Evolutionary conservation across 64 coral and sea anemone genomes (phyloP).

Genomic region (Actinia equina): DNA sequence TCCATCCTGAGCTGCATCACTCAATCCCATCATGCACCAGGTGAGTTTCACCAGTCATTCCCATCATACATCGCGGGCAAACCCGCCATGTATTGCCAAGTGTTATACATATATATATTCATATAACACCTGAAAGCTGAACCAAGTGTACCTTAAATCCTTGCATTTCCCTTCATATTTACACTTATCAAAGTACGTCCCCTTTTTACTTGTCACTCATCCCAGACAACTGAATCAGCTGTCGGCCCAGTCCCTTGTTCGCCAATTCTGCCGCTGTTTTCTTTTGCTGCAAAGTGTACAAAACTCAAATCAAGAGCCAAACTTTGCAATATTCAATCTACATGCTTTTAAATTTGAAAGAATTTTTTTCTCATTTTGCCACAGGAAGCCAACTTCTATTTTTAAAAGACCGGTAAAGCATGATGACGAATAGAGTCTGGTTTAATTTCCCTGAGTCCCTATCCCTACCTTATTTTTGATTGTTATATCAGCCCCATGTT

Average conservation of each 20-base stretch:
- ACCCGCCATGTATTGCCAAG: too few species aligned
- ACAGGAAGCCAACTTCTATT: too few species aligned
- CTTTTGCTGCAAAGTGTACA: neutral
- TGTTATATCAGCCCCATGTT: constrained; percentile 73
- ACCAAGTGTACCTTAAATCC: neutral
- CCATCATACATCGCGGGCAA: neutral
- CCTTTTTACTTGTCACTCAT: neutral
- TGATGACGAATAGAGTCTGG: too few species aligned
- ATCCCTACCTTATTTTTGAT: constrained; percentile 83
- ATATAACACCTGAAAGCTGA: neutral
- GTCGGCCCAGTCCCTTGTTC: constrained; percentile 66
- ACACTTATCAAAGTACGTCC: neutral
- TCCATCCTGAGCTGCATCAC: neutral
- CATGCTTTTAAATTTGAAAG: too few species aligned
- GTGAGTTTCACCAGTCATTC: neutral
- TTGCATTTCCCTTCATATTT: neutral
- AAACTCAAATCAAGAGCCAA: neutral
- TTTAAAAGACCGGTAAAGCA: too few species aligned
- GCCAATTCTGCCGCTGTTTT: constrained; percentile 18
- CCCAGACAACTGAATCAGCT: constrained; percentile 40
- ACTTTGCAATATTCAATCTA: neutral
- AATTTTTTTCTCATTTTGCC: too few species aligned
- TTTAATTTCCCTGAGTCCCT: neutral
- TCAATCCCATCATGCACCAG: neutral
- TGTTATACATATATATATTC: too few species aligned